Percentiles rank a stretch among this genome's conserved stretches.
Conservation (phyloP, 2,113 vertebrate genomes). For the Psettodes erumei region DNA sequence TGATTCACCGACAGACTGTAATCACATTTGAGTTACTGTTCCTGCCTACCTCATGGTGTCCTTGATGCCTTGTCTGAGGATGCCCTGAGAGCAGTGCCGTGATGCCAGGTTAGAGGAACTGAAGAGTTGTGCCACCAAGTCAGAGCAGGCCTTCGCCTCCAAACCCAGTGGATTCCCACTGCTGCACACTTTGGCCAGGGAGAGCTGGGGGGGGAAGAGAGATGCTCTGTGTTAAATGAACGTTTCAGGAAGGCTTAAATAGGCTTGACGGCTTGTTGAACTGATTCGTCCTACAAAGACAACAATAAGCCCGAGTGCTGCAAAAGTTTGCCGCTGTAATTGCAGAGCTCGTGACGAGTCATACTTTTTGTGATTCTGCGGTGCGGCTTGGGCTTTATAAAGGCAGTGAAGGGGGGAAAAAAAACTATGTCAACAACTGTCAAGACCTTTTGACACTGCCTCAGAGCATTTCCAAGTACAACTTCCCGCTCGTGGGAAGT, state of each 20-base stretch:
- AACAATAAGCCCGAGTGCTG: slow-evolving; percentile 17
- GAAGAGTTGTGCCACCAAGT: slow-evolving; percentile 90
- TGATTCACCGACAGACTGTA: slow-evolving; percentile 4
- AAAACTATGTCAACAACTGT: slow-evolving; percentile 4
- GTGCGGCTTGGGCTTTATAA: not conserved
- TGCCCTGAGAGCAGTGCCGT: slow-evolving; percentile 80
- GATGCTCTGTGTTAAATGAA: not conserved
- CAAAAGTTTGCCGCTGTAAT: slow-evolving; percentile 15
- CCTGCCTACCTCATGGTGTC: slow-evolving; percentile 93
- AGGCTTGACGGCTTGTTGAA: slow-evolving; percentile 9
- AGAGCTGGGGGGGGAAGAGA: slow-evolving; percentile 59
- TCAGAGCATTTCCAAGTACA: slow-evolving; percentile 4
- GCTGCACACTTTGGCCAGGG: slow-evolving; percentile 92
- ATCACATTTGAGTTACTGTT: not conserved
- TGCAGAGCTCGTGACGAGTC: slow-evolving; percentile 36
- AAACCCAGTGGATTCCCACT: slow-evolving; percentile 87
- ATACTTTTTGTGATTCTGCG: slow-evolving; percentile 25
- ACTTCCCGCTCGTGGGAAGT: not conserved
- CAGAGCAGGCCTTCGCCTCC: slow-evolving; percentile 84
- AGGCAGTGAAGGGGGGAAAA: not conserved
- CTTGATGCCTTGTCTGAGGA: slow-evolving; percentile 90
- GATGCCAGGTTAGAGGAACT: slow-evolving; percentile 78
- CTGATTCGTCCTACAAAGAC: not conserved
- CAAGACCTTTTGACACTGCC: slow-evolving; percentile 23
- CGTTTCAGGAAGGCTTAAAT: slow-evolving; percentile 1